Base-by-base conservation (phyloP, 2,888 invertebrate genomes). In the Druceiella hillmani region DNA sequence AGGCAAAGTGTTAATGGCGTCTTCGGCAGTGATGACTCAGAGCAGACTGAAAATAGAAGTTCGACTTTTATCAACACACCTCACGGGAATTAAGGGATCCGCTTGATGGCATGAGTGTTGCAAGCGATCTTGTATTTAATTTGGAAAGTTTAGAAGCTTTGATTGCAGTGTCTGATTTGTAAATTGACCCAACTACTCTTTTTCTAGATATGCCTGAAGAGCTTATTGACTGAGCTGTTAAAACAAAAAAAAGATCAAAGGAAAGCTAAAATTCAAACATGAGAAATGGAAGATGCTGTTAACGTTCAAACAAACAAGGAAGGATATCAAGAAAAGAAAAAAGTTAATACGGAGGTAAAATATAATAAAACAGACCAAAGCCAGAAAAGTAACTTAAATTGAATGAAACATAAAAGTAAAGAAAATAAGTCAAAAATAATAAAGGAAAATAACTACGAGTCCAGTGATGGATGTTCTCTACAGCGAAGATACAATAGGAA, bases 391-490 rank as follows among this genome's bases (percentile, higher is more conserved):
- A n/a, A n/a, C n/a, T 10, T 30, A 15, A 30, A 30, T 7, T 15
- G 13, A 30, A 30, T n/a, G 20, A 30, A 30, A 7, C 11, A 30
- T 15, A 17, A 9, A 32, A 20, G 9, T 32, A 32, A 32, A 32
- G 32, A 32, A 32, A 32, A 17, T 32, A 11, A 32, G 11, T 32
- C 17, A 17, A 32, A 16, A 32, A 32, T 17, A 32, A 13, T 13
- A 32, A n/a, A 32, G 20, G 11, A n/a, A 17, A 32, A 32, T 32
- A 32, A 32, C 17, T 32, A 32, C 32, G 17, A 32, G 9, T 32
- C 20, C 32, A 32, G 32, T 32, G 32, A 32, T 20, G 17, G 32
- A 13, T 32, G 9, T 32, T 17, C 32, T 30, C 15, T 30, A 30
- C 13, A 30, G 13, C 12, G 15, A 30, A 30, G 30, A 30, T 5